Evolutionary conservation across 2,113 vertebrate genomes (phyloP).

Genomic region (Oryzias javanicus): DNA sequence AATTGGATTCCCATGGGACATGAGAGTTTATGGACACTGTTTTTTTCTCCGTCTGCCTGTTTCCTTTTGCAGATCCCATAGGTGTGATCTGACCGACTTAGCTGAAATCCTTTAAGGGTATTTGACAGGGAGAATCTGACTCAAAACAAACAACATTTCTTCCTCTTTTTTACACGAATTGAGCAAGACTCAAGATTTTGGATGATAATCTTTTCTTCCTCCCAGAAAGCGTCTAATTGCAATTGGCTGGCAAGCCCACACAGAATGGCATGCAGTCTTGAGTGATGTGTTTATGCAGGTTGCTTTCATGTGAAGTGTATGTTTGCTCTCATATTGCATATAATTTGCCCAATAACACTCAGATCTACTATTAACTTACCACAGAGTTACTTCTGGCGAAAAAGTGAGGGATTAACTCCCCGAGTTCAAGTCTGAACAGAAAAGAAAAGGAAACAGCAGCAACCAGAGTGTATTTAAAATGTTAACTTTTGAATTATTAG

Average conservation of each 20-base stretch:
- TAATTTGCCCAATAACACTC: conserved; percentile 75
- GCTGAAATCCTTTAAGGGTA: conserved; percentile 55
- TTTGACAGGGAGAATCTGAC: conserved; percentile 58
- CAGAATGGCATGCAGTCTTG: conserved; percentile 67
- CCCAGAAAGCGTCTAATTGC: conserved; percentile 73
- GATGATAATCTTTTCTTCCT: conserved; percentile 75
- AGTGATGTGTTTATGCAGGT: conserved; percentile 69
- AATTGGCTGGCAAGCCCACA: conserved; percentile 70
- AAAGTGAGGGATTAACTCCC: conserved; percentile 45
- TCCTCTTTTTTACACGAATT: conserved; percentile 49
- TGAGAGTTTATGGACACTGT: conserved; percentile 48
- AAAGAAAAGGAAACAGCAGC: conserved; percentile 12
- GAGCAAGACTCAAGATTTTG: conserved; percentile 62
- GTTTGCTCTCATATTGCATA: conserved; percentile 73
- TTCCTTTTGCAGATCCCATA: conserved; percentile 68
- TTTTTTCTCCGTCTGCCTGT: conserved; percentile 27
- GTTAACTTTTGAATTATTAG: conserved; percentile 35
- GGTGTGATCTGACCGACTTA: conserved; percentile 63
- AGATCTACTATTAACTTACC: conserved; percentile 66
- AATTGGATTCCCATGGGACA: conserved; percentile 63
- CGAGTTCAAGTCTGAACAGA: conserved; percentile 33
- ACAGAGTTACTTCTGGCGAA: conserved; percentile 55
- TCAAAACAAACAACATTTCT: conserved; percentile 54
- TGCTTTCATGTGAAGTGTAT: conserved; percentile 65
- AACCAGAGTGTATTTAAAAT: conserved; percentile 13